These are phyloP conservation scores for Chroicocephalus ridibundus DNA, from an alignment of 2,113 vertebrate species.

Conservation along the genomic window DNA sequence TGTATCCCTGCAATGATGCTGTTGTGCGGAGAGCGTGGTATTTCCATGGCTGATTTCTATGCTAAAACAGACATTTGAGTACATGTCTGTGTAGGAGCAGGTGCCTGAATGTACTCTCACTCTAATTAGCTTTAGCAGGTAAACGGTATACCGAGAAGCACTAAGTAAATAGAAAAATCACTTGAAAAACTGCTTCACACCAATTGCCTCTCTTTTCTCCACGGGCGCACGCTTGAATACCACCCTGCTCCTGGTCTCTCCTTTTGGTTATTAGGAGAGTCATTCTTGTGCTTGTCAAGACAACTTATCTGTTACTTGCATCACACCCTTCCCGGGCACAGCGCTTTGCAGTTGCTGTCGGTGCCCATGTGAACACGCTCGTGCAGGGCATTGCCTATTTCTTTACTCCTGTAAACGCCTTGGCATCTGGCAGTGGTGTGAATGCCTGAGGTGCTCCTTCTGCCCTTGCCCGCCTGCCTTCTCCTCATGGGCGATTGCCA, in stretches of 20 bases:
- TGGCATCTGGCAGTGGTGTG: not conserved
- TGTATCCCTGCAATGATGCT: not conserved
- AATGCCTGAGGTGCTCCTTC: not conserved
- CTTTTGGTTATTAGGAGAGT: not conserved
- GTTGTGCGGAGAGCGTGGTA: rapidly evolving
- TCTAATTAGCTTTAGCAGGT: not conserved
- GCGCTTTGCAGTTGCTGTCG: not conserved
- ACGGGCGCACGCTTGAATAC: rapidly evolving
- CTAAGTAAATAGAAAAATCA: not conserved
- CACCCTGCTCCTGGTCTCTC: not conserved
- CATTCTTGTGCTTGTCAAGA: not conserved
- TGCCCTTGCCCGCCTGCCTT: not conserved
- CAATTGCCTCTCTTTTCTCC: not conserved
- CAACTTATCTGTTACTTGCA: not conserved
- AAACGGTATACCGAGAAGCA: not conserved
- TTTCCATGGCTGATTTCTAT: not conserved
- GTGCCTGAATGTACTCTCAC: not conserved
- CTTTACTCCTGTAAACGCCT: not conserved
- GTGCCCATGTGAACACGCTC: not conserved
- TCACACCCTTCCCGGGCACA: not conserved
- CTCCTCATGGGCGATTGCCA: not conserved
- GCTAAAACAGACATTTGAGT: not conserved
- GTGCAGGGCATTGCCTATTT: not conserved
- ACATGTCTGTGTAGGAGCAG: not conserved
- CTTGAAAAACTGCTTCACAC: not conserved